A percentile compares a stretch with the other conserved stretches of the same genome.
These are phyloP conservation scores for Herminia tarsipennalis DNA, from an alignment of 2,888 invertebrate genomes.

Conservation along the genomic window DNA sequence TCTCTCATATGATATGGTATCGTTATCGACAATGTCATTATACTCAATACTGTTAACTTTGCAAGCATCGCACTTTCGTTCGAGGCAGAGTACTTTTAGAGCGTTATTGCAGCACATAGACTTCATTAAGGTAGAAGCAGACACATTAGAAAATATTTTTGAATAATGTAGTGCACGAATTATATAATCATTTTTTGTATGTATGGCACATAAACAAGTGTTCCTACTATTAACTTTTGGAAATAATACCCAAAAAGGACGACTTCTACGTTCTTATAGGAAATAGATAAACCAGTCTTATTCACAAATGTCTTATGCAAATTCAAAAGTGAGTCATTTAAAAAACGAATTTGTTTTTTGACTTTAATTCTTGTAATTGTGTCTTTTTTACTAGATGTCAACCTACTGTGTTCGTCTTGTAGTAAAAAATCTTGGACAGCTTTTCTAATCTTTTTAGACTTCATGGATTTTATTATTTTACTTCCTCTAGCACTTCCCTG, in stretches of 20 bases:
- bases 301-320: conserved; percentile 16
- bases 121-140: not conserved
- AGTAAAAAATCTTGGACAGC: conserved; percentile 12
- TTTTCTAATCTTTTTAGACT: not conserved
- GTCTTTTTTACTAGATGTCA: conserved; percentile 24
- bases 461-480: not conserved
- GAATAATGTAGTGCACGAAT: conserved; percentile 1
- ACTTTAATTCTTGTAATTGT: conserved; percentile 20
- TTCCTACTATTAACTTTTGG: conserved; percentile 13
- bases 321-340: conserved; percentile 18
- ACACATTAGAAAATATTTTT: conserved; percentile 4
- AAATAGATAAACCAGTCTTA: conserved; percentile 12
- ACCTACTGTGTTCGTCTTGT: conserved; percentile 18
- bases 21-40: not conserved
- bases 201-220: conserved; percentile 19
- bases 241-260: conserved; percentile 21
- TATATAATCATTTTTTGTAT: conserved; percentile 13
- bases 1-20: conserved; percentile 9
- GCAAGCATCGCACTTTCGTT: not conserved
- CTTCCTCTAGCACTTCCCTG: not conserved
- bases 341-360: conserved; percentile 22
- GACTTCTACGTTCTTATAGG: conserved; percentile 18
- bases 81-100: conserved; percentile 5
- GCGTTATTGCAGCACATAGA: conserved; percentile 8
- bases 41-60: too few species aligned